phyloP scores from a whole-genome alignment of 2,797 vertebrate genomes.

The Staurois parvus region DNA sequence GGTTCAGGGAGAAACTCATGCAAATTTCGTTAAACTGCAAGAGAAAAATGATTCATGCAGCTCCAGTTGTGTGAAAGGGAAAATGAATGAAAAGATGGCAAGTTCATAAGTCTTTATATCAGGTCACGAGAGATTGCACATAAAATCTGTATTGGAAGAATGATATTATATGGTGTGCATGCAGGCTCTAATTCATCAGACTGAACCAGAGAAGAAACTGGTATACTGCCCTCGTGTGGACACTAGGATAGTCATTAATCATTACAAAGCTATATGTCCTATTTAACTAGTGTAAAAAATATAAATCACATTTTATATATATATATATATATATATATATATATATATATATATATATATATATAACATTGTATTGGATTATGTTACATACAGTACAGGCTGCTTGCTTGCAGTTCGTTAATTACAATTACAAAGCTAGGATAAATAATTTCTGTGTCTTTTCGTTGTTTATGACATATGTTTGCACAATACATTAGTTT shows the following conservation, averaged over 20 bases:
- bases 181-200: slow-evolving; percentile 46
- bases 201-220: slow-evolving; percentile 57
- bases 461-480: no score
- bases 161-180: slow-evolving; percentile 40
- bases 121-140: slow-evolving; percentile 60
- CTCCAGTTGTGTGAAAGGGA: slow-evolving; percentile 52
- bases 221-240: slow-evolving; percentile 70
- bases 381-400: no score
- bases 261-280: not conserved
- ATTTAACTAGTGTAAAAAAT: not conserved
- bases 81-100: slow-evolving; percentile 66
- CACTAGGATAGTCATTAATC: not conserved
- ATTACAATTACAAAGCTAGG: no score
- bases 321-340: no score
- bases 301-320: no score
- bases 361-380: no score
- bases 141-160: slow-evolving; percentile 62
- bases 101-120: slow-evolving; percentile 64
- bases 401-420: no score
- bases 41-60: slow-evolving; percentile 55
- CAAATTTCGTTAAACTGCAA: slow-evolving; percentile 58
- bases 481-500: no score
- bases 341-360: no score
- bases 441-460: no score
- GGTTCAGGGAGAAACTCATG: slow-evolving; percentile 53